Percentiles rank a stretch among this genome's conserved stretches.
Evolutionary conservation across 2,797 vertebrate species (phyloP).

Genomic region (Pseudomugil gertrudae): DNA sequence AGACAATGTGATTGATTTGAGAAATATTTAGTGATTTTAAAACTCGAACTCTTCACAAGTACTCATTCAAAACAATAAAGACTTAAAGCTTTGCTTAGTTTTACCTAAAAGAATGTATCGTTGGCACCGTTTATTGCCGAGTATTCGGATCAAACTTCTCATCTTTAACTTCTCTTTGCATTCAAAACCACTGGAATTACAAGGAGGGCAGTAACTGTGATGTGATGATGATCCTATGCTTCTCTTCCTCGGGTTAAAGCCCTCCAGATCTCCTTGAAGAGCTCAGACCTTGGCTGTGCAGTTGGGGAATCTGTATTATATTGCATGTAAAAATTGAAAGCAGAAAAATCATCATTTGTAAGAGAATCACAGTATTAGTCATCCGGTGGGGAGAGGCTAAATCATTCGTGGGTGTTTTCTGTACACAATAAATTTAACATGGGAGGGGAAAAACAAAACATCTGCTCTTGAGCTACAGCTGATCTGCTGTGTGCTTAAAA

Average conservation of each 20-base stretch:
- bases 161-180: too few species aligned
- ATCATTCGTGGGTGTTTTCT: constrained; percentile 24
- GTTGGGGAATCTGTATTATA: background rate
- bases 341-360: constrained; percentile 8
- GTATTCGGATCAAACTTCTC: background rate
- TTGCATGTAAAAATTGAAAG: constrained; percentile 4
- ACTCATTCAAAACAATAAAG: background rate
- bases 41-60: too few species aligned
- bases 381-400: constrained; percentile 15
- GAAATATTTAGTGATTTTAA: background rate
- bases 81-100: background rate
- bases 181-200: background rate
- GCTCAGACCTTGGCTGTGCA: background rate
- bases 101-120: background rate
- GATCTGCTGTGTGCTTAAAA: background rate
- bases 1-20: background rate
- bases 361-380: constrained; percentile 26
- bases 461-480: constrained; percentile 6
- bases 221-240: background rate
- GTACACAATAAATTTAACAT: constrained; percentile 21
- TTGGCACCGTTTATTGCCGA: background rate
- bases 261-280: background rate
- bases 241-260: constrained; percentile 3
- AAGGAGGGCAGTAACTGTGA: background rate
- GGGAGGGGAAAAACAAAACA: background rate